Percentiles rank a stretch among this genome's conserved stretches.
Conservation (phyloP, 2,888 invertebrate species). For the Abrostola triplasia region DNA sequence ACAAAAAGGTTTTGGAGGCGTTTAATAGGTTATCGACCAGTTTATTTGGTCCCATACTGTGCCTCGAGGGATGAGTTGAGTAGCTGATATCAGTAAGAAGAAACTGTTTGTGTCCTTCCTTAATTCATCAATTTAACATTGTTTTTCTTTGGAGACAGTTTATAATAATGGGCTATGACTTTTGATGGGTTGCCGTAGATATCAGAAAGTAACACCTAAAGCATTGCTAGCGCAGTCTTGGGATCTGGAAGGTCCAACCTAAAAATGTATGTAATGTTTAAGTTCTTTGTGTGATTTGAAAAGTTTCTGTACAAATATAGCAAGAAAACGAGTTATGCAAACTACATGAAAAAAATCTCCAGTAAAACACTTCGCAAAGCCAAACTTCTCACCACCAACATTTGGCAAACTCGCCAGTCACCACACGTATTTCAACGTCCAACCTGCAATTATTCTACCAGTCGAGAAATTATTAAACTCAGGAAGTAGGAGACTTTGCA, state of each 20-base stretch:
- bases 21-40: conserved; percentile 58
- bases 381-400: conserved; percentile 47
- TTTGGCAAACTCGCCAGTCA: conserved; percentile 35
- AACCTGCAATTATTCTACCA: conserved; percentile 59
- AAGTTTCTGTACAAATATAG: not conserved
- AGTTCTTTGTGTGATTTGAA: no score
- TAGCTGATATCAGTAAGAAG: conserved; percentile 25
- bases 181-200: no score
- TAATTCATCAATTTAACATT: conserved; percentile 14
- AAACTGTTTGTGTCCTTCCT: conserved; percentile 12
- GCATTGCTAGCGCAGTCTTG: no score
- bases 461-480: conserved; percentile 63
- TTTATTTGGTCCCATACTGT: conserved; percentile 42
- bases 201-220: no score
- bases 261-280: no score
- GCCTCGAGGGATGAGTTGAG: conserved; percentile 26
- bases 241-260: no score
- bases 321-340: no score
- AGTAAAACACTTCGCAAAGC: conserved; percentile 27
- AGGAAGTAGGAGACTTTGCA: conserved; percentile 53
- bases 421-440: conserved; percentile 60
- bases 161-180: no score
- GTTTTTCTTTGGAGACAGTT: not conserved
- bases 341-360: conserved; percentile 1
- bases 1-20: conserved; percentile 52